Base-by-base conservation (phyloP, 2,113 vertebrate species). In the Pterocles orientalis region DNA sequence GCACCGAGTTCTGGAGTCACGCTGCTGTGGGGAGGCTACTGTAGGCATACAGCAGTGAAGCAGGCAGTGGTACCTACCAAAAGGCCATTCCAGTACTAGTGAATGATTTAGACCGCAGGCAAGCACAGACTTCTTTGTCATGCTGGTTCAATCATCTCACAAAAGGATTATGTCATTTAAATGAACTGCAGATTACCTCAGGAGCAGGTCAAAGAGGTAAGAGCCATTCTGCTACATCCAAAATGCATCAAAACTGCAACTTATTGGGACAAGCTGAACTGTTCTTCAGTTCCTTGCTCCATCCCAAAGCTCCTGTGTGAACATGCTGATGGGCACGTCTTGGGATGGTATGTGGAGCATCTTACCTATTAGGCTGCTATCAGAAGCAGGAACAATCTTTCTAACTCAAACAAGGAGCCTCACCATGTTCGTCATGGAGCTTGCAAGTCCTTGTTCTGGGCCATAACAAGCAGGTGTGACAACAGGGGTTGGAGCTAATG, bases 1-100 rank as follows among this genome's bases (percentile, higher is more conserved):
- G 41, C 69, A 56, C 10, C 1, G 6, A 54, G 43, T 48, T 21
- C 50, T 65, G 54, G 33, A 47, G 31, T 73, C 36, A 7, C 5
- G 14, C 26, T 83, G 34, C 25, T 43, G 0, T 56, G 45, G 18
- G 20, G 48, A 64, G 43, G 18, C 36, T 9, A 0, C 5, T 64
- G 26, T 33, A 70, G 20, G 2, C 26, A 12, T 1, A 9, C 15
- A 33, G 31, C 1, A 0, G 4, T n/a, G 36, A 82, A 47, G 25
- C 19, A 53, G 41, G 57, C 48, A 54, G 23, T 13, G 6, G 25
- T 58, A 56, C 33, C 7, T 71, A 14, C 39, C 28, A 51, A 86
- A 58, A 48, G 4, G 17, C 43, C 3, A 8, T 47, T 66, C 58
- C 29, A 51, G 17, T n/a, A 34, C 54, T 11, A 54, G 15, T 2